Conservation (phyloP, 1,140 invertebrate genomes). For the Portunus trituberculatus region DNA sequence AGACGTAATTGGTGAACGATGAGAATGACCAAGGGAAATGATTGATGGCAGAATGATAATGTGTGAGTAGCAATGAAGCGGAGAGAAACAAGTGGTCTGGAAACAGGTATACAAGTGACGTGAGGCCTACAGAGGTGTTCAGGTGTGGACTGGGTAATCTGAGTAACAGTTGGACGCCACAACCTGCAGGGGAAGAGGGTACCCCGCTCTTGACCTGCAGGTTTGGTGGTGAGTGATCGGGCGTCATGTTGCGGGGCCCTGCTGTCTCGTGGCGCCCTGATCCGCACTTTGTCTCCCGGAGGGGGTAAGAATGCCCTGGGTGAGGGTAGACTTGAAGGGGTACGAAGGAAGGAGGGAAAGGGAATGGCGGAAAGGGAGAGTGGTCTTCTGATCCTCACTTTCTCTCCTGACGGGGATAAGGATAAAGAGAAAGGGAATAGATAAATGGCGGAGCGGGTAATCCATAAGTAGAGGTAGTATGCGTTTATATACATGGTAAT, state of each 20-base stretch:
- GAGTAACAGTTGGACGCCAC: background rate
- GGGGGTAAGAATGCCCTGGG: background rate
- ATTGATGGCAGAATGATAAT: background rate
- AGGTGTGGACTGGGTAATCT: background rate
- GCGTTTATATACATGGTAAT: no score
- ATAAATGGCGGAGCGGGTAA: background rate
- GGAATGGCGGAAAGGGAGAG: background rate
- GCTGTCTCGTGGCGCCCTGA: constrained; percentile 26
- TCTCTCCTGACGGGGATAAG: no score
- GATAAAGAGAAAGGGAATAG: background rate
- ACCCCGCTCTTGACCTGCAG: background rate
- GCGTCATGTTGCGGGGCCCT: background rate
- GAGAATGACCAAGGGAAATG: background rate
- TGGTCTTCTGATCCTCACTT: background rate
- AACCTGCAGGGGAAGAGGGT: background rate
- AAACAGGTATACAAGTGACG: background rate
- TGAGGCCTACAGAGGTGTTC: background rate
- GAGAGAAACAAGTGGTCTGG: background rate
- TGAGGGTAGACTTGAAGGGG: background rate
- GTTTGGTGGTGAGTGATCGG: background rate
- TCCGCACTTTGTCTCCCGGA: background rate
- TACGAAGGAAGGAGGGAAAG: background rate
- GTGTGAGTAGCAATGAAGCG: no score
- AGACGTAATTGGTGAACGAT: no score
- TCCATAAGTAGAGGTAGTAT: no score